Evolutionary conservation across 2,113 vertebrate genomes (phyloP), one percentile per base, ranked within the genome.

Genomic region (Lepisosteus osseus): DNA sequence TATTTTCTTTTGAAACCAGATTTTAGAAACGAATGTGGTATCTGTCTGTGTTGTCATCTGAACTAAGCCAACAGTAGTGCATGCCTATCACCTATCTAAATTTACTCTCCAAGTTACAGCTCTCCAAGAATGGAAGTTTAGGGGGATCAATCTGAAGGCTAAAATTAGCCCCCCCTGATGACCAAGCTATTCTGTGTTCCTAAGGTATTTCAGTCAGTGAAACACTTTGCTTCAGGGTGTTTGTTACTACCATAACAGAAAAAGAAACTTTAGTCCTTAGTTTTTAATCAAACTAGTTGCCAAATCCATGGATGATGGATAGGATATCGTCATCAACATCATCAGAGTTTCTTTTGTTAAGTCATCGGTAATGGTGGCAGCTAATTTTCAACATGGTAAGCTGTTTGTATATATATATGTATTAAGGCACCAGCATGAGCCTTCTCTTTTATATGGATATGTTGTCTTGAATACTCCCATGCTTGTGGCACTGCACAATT

Each of bases 91-190:
- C 87, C 84, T 87, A 84, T 90, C 95, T 95, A 95, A 95, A 94
- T 93, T 92, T 96, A 95, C 92, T 81, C 84, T 61, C 79, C 65
- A 78, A 75, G 80, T 78, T 72, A 76, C 71, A 76, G 73, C 88
- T 86, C 78, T 88, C 95, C 95, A 90, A 94, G 94, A 95, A 96
- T 94, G 95, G 95, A 95, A 94, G 91, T 94, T 82, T 88, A 82
- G 88, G 86, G 91, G 86, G 90, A 83, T 89, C 89, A 86, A 90
- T 90, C 79, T 88, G 73, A 74, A 83, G 83, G 82, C 92, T 97
- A 97, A 94, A 94, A 89, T 94, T 97, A 95, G 90, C 83, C 78
- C 74, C 69, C 76, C 55, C 75, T 67, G 69, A 73, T 71, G 72
- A 71, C 66, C 68, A 76, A 64, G 74, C 73, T 80, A 67, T 74